These are phyloP conservation scores for Gephyroberyx darwinii DNA, from an alignment of 2,797 vertebrate species.

Conservation along the genomic window DNA sequence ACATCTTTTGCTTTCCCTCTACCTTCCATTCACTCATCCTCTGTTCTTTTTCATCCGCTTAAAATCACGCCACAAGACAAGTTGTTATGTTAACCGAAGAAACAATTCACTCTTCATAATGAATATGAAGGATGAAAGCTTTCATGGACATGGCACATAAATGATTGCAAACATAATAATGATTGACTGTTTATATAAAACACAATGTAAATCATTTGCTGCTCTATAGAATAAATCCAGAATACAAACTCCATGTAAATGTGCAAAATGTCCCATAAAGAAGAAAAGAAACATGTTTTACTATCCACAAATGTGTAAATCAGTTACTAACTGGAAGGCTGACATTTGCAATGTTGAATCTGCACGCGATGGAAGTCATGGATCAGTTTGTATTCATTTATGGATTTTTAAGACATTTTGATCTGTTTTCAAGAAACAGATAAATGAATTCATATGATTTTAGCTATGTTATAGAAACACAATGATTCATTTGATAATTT, in stretches of 20 bases:
- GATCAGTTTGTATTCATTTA: background rate
- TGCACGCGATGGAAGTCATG: background rate
- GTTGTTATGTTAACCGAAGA: conserved; percentile 46
- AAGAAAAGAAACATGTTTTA: background rate
- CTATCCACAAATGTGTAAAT: background rate
- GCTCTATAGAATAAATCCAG: background rate
- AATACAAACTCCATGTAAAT: background rate
- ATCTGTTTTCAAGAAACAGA: background rate
- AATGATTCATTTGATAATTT: background rate
- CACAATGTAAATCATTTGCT: conserved; percentile 4
- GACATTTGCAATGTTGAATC: background rate
- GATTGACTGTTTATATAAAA: conserved; percentile 23
- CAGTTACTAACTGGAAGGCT: background rate
- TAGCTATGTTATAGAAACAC: background rate
- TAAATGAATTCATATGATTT: background rate
- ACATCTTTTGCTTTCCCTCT: conserved; percentile 66
- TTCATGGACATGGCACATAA: conserved; percentile 31
- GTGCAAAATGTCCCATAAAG: no score
- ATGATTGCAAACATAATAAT: conserved; percentile 23
- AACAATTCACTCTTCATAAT: conserved; percentile 23
- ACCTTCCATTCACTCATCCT: conserved; percentile 58
- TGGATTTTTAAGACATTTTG: background rate
- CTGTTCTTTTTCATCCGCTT: conserved; percentile 65
- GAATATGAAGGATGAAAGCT: conserved; percentile 35
- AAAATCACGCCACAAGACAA: conserved; percentile 35